phyloP scores from a whole-genome alignment of 2,113 vertebrate species.

The Chionodraco myersi region DNA sequence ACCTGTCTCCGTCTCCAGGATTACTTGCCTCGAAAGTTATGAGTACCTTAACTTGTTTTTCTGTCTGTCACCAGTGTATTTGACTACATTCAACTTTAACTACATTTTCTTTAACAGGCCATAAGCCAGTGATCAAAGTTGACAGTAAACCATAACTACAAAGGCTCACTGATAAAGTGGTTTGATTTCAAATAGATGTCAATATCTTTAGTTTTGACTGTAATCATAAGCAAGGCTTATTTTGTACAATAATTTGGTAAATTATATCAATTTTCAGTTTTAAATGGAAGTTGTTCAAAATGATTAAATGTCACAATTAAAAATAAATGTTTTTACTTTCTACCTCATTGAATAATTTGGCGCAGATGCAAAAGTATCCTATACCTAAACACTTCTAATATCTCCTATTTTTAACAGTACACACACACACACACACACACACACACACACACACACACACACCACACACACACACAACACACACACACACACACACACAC shows the following conservation, averaged over 20 bases:
- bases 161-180: not conserved
- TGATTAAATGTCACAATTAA: constrained; percentile 1
- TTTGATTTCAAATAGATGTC: constrained; percentile 11
- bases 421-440: not conserved
- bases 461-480: too few relatives aligned
- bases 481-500: not conserved
- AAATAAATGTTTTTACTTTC: not conserved
- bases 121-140: not conserved
- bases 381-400: not conserved
- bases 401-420: too few relatives aligned
- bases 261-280: not conserved
- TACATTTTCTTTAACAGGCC: not conserved
- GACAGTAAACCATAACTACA: not conserved
- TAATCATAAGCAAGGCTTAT: too few relatives aligned
- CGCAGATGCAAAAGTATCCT: constrained; percentile 1
- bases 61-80: not conserved
- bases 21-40: constrained; percentile 18
- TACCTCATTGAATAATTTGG: not conserved
- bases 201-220: not conserved
- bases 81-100: not conserved
- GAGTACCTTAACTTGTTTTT: not conserved
- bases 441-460: too few relatives aligned
- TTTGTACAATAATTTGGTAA: too few relatives aligned
- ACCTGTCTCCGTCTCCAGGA: constrained; percentile 1
- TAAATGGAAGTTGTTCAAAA: not conserved